Base-by-base conservation (phyloP, 2,888 invertebrate species). In the Cantharis flavilabris region DNA sequence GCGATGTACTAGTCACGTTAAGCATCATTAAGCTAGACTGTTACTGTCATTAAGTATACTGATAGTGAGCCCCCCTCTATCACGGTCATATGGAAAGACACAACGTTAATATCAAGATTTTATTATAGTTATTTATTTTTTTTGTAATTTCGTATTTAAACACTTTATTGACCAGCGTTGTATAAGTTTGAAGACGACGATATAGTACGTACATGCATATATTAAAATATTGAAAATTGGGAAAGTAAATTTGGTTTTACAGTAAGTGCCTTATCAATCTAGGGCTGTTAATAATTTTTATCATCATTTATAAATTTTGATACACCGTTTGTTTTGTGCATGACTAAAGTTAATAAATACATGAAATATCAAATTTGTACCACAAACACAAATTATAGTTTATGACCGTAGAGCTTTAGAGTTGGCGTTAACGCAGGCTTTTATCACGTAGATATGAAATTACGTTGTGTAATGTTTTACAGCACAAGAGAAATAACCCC, bases 341-440 rank as follows among this genome's bases (percentile, higher is more conserved):
- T 75, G 75, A 75, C 75, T 75, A 75, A 71, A 70, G 23, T 71
- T 70, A 75, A 75, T 70, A 75, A 75, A 75, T 75, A 75, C 71
- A 70, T 65, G 75, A 65, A 70, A 75, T 71, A 70, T 70, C 70
- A 75, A 75, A 75, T 75, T 75, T 75, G 65, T 71, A 75, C 70
- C 70, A 70, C 67, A 65, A 70, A 33, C 70, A 64, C 65, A 75
- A 75, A 75, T 75, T 75, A 75, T 70, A 75, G 70, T 75, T 75
- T 75, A 75, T 70, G 71, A 62, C 62, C 69, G 23, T 28, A 26
- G 63, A 62, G 18, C 49, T 69, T 69, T 69, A 62, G 30, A 70
- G 70, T 71, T 75, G 70, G 65, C 70, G 70, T 75, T 71, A 70
- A 75, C 75, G 70, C 73, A 75, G 62, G 70, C 70, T 75, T 75